A percentile compares a stretch with the other conserved stretches of the same genome.
Evolutionary conservation across 2,797 vertebrate genomes (phyloP).

Genomic region (Crax fasciolata): DNA sequence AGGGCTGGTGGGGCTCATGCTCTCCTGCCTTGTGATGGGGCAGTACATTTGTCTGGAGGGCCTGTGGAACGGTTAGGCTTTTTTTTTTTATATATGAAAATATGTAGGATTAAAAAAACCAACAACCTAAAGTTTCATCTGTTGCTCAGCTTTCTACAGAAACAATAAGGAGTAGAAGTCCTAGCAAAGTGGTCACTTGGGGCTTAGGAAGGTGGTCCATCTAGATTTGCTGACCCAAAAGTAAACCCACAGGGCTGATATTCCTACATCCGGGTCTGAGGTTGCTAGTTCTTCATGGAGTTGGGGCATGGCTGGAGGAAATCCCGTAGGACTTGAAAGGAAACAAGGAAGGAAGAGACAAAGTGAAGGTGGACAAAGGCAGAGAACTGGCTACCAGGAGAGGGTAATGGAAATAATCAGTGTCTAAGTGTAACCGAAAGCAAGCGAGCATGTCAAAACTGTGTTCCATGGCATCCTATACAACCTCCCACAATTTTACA

Average conservation of each 20-base stretch:
- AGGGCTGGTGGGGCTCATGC: neutral
- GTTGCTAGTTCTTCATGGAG: neutral
- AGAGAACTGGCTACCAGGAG: neutral
- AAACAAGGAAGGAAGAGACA: neutral
- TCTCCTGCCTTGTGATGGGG: fast-evolving
- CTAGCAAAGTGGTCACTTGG: neutral
- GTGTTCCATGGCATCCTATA: neutral
- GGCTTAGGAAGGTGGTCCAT: neutral
- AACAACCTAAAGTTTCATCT: neutral
- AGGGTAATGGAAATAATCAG: neutral
- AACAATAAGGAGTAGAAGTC: neutral
- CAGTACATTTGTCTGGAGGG: neutral
- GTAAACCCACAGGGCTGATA: neutral
- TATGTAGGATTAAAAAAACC: fast-evolving
- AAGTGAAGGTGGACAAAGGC: neutral
- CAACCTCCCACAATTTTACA: neutral
- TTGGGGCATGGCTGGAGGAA: neutral
- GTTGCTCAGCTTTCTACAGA: neutral
- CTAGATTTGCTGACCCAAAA: neutral
- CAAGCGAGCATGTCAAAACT: neutral
- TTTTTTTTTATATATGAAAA: neutral
- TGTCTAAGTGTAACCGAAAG: neutral
- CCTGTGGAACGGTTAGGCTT: neutral
- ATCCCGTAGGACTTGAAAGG: neutral
- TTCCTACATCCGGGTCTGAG: neutral